A percentile compares a stretch with the other conserved stretches of the same genome.
Evolutionary conservation across 2,888 invertebrate genomes (phyloP).

Genomic region (Andricus curvator): DNA sequence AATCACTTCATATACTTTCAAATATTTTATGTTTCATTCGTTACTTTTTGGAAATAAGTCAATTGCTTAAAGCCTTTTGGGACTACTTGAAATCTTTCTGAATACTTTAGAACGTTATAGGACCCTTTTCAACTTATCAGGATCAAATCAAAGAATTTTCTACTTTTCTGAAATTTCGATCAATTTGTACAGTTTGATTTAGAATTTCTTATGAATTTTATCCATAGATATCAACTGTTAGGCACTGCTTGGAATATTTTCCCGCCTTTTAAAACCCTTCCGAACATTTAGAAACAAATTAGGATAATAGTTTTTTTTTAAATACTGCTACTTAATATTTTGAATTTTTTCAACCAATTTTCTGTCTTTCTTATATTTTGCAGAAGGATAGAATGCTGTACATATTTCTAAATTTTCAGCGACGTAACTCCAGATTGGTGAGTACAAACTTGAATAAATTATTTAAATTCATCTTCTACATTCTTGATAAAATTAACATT

Average conservation of each 20-base stretch:
- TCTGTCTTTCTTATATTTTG: not conserved
- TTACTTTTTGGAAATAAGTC: too few relatives aligned
- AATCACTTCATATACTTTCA: too few relatives aligned
- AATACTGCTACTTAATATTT: not conserved
- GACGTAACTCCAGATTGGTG: not conserved
- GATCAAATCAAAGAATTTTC: not conserved
- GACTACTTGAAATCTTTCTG: not conserved
- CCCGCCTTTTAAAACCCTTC: too few relatives aligned
- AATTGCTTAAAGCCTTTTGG: too few relatives aligned
- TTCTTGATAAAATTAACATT: not conserved
- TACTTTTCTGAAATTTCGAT: not conserved
- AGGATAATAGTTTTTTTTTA: too few relatives aligned
- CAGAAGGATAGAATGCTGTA: slow-evolving; percentile 28
- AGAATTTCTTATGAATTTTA: too few relatives aligned
- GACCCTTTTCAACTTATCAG: not conserved
- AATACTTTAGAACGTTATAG: not conserved
- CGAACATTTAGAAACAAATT: too few relatives aligned
- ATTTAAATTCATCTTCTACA: not conserved
- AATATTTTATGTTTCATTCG: too few relatives aligned
- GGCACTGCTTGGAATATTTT: too few relatives aligned
- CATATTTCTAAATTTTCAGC: not conserved
- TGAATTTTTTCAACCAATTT: not conserved
- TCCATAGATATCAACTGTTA: too few relatives aligned
- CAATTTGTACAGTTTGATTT: too few relatives aligned
- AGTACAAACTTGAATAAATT: slow-evolving; percentile 11